These are phyloP conservation scores for Diuraphis noxia DNA, from an alignment of 1,140 invertebrate genomes.

Conservation along the genomic window DNA sequence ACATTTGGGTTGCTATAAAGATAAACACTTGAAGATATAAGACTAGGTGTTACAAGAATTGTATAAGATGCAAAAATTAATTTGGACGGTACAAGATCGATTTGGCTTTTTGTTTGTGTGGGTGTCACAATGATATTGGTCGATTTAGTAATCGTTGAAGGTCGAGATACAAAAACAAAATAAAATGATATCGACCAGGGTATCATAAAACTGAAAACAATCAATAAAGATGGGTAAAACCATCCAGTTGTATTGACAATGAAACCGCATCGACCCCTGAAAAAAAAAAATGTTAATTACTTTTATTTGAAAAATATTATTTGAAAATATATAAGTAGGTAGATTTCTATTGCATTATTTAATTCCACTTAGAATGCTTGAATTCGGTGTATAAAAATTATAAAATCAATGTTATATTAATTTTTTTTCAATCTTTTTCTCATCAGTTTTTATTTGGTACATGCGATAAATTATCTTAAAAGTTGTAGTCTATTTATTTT, in stretches of 20 bases:
- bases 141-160: background rate
- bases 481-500: too few relatives aligned
- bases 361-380: background rate
- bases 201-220: conserved; percentile 26
- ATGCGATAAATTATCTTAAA: background rate
- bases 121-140: background rate
- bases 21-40: background rate
- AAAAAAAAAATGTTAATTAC: background rate
- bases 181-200: conserved; percentile 44
- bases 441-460: too few relatives aligned
- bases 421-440: background rate
- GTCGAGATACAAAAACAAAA: background rate
- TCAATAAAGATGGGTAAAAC: conserved; percentile 31
- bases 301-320: background rate
- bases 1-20: background rate
- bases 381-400: background rate
- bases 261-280: conserved; percentile 42
- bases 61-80: conserved; percentile 15
- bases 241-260: conserved; percentile 27
- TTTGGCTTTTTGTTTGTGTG: background rate
- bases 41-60: background rate
- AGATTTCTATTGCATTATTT: background rate
- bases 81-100: conserved; percentile 2
- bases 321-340: background rate
- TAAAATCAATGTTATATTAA: background rate